Percentiles rank a stretch among this genome's conserved stretches.
Conservation (phyloP, 2,888 invertebrate genomes). For the Mayetiola destructor region DNA sequence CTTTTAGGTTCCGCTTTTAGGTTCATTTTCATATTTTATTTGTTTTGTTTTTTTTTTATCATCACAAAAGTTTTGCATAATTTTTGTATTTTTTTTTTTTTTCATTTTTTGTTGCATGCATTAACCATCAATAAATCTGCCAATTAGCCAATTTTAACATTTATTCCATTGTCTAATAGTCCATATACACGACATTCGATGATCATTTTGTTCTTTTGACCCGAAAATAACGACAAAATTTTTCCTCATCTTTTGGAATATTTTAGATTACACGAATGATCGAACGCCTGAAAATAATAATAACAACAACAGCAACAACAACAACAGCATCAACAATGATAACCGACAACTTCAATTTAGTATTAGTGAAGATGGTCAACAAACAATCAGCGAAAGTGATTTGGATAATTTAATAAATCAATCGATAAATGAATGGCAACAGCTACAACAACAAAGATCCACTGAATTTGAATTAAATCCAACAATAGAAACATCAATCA, state of each 20-base stretch:
- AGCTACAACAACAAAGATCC: not conserved
- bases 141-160: too few relatives aligned
- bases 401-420: conserved; percentile 5
- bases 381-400: not conserved
- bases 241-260: not conserved
- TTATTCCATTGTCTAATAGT: too few relatives aligned
- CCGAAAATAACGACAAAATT: too few relatives aligned
- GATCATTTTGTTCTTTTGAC: too few relatives aligned
- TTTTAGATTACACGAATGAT: not conserved
- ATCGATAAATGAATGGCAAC: conserved; percentile 1
- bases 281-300: not conserved
- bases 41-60: too few relatives aligned
- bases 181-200: too few relatives aligned
- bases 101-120: too few relatives aligned
- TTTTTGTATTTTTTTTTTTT: too few relatives aligned
- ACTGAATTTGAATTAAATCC: not conserved
- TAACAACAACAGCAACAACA: not conserved
- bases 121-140: too few relatives aligned
- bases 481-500: too few relatives aligned
- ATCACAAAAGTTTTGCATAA: too few relatives aligned
- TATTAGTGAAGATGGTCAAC: not conserved
- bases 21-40: too few relatives aligned
- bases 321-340: not conserved
- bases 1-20: not conserved
- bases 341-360: not conserved